Evolutionary conservation across 1,140 invertebrate genomes (phyloP).

Genomic region (Agraylea sexmaculata): DNA sequence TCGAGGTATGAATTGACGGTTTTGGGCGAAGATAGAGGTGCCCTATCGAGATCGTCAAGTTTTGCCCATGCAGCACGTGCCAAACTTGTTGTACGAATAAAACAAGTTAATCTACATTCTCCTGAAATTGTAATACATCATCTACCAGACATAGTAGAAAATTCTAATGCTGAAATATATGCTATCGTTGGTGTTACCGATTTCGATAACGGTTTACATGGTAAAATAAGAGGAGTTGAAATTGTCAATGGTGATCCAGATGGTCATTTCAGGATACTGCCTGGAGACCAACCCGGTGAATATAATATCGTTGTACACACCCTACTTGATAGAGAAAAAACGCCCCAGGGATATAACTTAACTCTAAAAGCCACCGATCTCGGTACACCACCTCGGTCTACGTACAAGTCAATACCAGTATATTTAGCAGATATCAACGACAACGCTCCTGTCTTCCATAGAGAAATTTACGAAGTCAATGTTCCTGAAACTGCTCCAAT

Average conservation of each 20-base stretch:
- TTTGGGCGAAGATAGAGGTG: constrained; percentile 71
- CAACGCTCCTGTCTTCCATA: constrained; percentile 77
- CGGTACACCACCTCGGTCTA: constrained; percentile 64
- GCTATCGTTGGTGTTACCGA: constrained; percentile 81
- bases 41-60: constrained; percentile 46
- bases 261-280: constrained; percentile 68
- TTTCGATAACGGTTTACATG: constrained; percentile 70
- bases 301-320: constrained; percentile 67
- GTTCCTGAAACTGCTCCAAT: constrained; percentile 80
- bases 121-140: constrained; percentile 73
- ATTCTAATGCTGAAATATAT: constrained; percentile 76
- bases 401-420: constrained; percentile 63
- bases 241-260: constrained; percentile 82
- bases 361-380: constrained; percentile 74
- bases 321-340: constrained; percentile 61
- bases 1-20: constrained; percentile 65
- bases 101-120: constrained; percentile 73
- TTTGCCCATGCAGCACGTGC: constrained; percentile 54
- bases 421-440: constrained; percentile 73
- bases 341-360: constrained; percentile 72
- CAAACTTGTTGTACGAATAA: constrained; percentile 62
- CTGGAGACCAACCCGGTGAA: constrained; percentile 48
- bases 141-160: constrained; percentile 70
- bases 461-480: constrained; percentile 77
- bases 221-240: constrained; percentile 68